Base-by-base conservation (phyloP, 2,797 vertebrate genomes). In the Sebastolobus alascanus region DNA sequence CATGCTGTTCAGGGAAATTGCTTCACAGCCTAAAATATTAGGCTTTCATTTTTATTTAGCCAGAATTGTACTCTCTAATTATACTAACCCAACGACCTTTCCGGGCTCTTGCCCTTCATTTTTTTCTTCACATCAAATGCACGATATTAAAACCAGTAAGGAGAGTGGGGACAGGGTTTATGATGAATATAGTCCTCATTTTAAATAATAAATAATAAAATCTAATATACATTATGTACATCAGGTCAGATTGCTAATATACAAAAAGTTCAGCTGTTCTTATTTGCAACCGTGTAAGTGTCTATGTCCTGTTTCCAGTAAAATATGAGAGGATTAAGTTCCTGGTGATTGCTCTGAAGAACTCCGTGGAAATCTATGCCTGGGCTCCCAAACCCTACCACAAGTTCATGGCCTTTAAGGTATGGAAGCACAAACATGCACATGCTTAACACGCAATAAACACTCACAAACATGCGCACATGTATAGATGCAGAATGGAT, bases 381-480 rank as follows among this genome's bases (percentile, higher is more conserved):
- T 98, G 97, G 97, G 97, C 97, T 2, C 97, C 97, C 8, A 98
- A 98, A 90, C 97, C 97, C 40, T 98, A 98, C 93, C 97, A 98
- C 94, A 98, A 98, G 89, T 98, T 98, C 93, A 98, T 98, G 97
- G 97, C 97, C 90, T 98, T 98, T 91, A 98, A 98, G 97, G 97
- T 94, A 85, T 1, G 11, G 10, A 59, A 12, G 7, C 29, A 58
- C 25, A 54, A 13, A 55, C 27, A 18, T 25, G 25, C 13, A 55
- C 7, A 31, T 18, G n/a, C 18, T 37, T 25, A 6, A 13, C 25
- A 61, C 20, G 38, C 6, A 58, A 43, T 25, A 20, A 46, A 66
- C 40, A 5, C 22, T 43, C 13, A 59, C 7, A 59, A 14, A 35
- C 13, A 10, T 16, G 4, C 14, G 10, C 61, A 25, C 31, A 52